A percentile compares a stretch with the other conserved stretches of the same genome.
phyloP scores from a whole-genome alignment of 2,888 invertebrate species.

The Desoria tigrina region DNA sequence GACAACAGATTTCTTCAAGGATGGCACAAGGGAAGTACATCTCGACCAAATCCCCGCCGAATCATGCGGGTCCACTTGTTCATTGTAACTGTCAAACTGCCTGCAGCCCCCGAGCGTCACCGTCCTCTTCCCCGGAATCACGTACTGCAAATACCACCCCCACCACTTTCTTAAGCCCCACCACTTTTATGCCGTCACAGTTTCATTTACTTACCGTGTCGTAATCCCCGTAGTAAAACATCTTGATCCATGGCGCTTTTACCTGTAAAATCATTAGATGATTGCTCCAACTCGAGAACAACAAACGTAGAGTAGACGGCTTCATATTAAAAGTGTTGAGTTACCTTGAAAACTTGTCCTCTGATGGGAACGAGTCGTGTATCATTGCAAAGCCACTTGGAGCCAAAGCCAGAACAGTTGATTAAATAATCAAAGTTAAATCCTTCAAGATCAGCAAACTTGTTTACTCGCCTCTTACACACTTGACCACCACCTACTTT shows the following conservation, averaged over 20 bases:
- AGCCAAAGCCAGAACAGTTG: conserved; percentile 85
- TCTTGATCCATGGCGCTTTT: conserved; percentile 85
- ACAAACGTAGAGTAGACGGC: too few relatives aligned
- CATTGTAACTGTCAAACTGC: conserved; percentile 76
- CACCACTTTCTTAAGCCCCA: too few relatives aligned
- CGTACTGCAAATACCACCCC: conserved; percentile 65
- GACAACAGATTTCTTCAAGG: conserved; percentile 61
- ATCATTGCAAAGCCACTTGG: conserved; percentile 74
- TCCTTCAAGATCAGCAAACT: conserved; percentile 64
- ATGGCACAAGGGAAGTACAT: conserved; percentile 74
- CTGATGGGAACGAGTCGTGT: conserved; percentile 73
- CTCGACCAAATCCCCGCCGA: conserved; percentile 74
- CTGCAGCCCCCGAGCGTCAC: conserved; percentile 84
- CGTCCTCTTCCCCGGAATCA: conserved; percentile 71
- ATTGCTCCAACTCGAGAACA: too few relatives aligned
- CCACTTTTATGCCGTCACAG: too few relatives aligned
- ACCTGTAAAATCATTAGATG: too few relatives aligned
- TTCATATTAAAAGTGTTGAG: neutral
- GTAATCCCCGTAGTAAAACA: conserved; percentile 80
- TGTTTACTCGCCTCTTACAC: conserved; percentile 62
- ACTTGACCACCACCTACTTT: conserved; percentile 67
- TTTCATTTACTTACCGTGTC: conserved; percentile 66
- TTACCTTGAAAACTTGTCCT: conserved; percentile 78
- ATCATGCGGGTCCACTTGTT: conserved; percentile 69
- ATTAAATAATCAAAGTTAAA: conserved; percentile 70